Base-by-base conservation (phyloP, 2,113 vertebrate species). In the Anthoscopus minutus region DNA sequence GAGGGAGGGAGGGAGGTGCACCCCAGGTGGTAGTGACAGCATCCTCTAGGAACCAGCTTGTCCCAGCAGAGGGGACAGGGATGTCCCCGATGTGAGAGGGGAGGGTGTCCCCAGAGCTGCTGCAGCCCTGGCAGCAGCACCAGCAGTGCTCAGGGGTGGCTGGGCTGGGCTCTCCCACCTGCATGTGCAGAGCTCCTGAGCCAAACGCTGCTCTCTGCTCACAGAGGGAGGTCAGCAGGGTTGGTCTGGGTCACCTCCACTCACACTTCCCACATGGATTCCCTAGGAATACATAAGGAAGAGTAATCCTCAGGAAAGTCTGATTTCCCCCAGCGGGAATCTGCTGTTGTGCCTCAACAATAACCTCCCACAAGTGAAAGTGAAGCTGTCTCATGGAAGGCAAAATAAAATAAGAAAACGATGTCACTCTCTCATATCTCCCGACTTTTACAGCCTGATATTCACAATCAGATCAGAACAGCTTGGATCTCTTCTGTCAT, bases 391-490 rank as follows among this genome's bases (percentile, higher is more conserved):
- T 71, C 92, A 79, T 56, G 31, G 30, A 27, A 67, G 57, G 73
- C 35, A 40, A 92, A 96, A 91, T 85, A 79, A 89, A 95, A 84
- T 78, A 53, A 66, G 89, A 78, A 70, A 79, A 45, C 61, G 10
- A 15, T 69, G 92, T 85, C 61, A 25, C 50, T 69, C 53, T 37
- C 70, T 61, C 14, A 0, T 89, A 92, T 69, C 76, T 89, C 17
- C 92, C 65, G 45, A 53, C 81, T 86, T 82, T 82, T 51, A 42
- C 42, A 81, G 86, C 25, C 90, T 62, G 90, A 86, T 95, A 77
- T 48, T 89, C 93, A 28, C 89, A 88, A 93, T 88, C 76, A 80
- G 86, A 88, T 90, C 80, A 62, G 37, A 94, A 72, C 80, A 94
- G 90, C 76, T 88, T 47, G 51, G 47, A 94, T 83, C 79, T 83